Conservation (phyloP, 2,888 invertebrate genomes). For the Parnassius orleans region DNA sequence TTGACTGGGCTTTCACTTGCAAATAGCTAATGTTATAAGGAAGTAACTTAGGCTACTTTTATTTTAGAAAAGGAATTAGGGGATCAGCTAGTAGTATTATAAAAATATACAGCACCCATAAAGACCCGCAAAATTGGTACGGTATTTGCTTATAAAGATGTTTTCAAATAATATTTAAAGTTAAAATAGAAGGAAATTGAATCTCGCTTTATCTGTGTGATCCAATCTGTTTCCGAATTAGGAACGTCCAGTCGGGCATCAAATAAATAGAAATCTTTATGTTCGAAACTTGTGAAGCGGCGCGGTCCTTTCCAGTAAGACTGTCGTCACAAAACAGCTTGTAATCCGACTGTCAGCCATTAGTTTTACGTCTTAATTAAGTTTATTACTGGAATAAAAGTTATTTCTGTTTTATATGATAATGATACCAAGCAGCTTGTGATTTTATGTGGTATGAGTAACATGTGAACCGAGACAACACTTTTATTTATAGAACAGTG, state of each 20-base stretch:
- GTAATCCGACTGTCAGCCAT: constrained; percentile 19
- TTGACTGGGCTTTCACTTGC: no score
- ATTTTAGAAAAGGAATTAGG: no score
- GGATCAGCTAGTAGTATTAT: no score
- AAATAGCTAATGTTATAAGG: no score
- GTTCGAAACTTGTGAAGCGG: constrained; percentile 1
- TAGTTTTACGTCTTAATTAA: constrained; percentile 24
- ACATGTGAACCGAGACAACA: neutral
- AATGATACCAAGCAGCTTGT: neutral
- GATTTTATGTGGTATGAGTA: constrained; percentile 5
- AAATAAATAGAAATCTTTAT: constrained; percentile 14
- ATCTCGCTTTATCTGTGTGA: neutral
- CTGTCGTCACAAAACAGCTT: constrained; percentile 15
- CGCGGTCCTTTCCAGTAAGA: constrained; percentile 13
- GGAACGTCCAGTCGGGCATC: constrained; percentile 2
- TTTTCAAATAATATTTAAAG: neutral
- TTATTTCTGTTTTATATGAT: constrained; percentile 16
- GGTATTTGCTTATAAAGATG: no score
- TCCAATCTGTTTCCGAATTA: constrained; percentile 15
- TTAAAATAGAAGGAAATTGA: no score
- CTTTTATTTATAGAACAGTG: no score
- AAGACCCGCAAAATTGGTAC: no score
- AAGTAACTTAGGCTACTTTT: no score
- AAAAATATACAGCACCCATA: no score
- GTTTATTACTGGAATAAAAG: constrained; percentile 23